phyloP scores from a whole-genome alignment of 2,113 vertebrate species.

The Megaceryle torquata region DNA sequence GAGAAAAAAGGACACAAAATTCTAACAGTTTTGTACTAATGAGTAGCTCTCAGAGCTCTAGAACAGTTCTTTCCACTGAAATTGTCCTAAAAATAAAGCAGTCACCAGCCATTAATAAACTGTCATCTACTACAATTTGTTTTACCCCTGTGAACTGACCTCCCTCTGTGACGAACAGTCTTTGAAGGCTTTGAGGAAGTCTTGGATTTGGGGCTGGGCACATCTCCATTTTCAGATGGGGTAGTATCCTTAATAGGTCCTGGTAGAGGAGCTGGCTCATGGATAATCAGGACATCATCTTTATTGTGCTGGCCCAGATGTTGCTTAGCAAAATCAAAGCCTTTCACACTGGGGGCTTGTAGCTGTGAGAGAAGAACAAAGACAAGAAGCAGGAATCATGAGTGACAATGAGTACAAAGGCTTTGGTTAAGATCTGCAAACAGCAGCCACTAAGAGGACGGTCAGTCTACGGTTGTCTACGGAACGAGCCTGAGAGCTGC shows the following conservation, averaged over 20 bases:
- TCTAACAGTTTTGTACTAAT: not conserved
- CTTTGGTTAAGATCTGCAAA: not conserved
- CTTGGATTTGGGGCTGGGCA: constrained; percentile 86
- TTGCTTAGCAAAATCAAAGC: constrained; percentile 98
- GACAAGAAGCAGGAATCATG: not conserved
- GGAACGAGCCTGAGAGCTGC: not conserved
- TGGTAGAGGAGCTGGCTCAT: constrained; percentile 82
- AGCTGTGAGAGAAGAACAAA: constrained; percentile 75
- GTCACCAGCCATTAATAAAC: not conserved
- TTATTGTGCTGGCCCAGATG: constrained; percentile 96
- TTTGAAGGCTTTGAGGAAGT: constrained; percentile 83
- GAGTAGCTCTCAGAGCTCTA: not conserved
- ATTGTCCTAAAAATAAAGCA: not conserved
- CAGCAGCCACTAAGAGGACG: not conserved
- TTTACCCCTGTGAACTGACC: constrained; percentile 75
- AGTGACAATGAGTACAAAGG: not conserved
- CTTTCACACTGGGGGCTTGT: constrained; percentile 95
- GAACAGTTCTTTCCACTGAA: not conserved
- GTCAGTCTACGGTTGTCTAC: not conserved
- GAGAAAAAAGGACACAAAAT: not conserved
- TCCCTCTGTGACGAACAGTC: constrained; percentile 82
- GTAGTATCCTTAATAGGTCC: constrained; percentile 84
- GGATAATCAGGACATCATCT: constrained; percentile 93
- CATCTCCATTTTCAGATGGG: constrained; percentile 88
- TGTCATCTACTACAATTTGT: not conserved